Base-by-base conservation (phyloP, 30 jellyfish, hydroid and myxozoan species). In the Hydractinia symbiolongicarpus region DNA sequence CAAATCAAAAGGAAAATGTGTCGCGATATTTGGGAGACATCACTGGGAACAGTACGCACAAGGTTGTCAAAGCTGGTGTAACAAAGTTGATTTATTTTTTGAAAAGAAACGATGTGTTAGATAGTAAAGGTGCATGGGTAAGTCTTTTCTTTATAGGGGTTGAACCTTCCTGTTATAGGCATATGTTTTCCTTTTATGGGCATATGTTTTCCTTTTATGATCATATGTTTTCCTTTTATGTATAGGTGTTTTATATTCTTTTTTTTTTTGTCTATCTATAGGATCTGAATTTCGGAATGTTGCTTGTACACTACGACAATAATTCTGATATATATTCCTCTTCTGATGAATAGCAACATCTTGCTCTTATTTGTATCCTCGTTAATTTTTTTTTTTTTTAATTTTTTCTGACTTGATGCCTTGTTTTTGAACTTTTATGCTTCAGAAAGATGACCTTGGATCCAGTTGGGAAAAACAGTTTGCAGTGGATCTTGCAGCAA, bases 391-490 rank as follows among this genome's bases (percentile, higher is more conserved):
- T 30, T n/a, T 30, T 2, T 30, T 30, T 30, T 30, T 2, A 30
- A 30, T 30, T 30, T 30, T 2, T 30, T 30, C 44, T 30, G 44
- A 2, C 44, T 30, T 30, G 2, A 30, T 13, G 0, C 74, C 9
- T 64, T 13, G 9, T 1, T 64, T 64, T 64, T 0, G 52, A n/a
- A 6, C 9, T 64, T 0, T 0, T 6, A 1, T n/a, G 8, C 61
- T 53, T 5, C 83, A 87, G 96, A 89, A 82, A 71, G 96, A 88
- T 73, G 69, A 79, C 19, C 54, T 17, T 11, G 96, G 96, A 49
- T 50, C 72, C 67, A 53, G n/a, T 58, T 88, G 93, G 93, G 96
- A 88, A 61, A 77, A 69, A 49, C 86, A 79, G 73, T 88, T 88
- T 82, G 90, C 84, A 61, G 76, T 77, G 50, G 88, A 58, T 15